These are phyloP conservation scores for Drosophila navojoa DNA, from an alignment of 1,140 invertebrate species.

Conservation along the genomic window DNA sequence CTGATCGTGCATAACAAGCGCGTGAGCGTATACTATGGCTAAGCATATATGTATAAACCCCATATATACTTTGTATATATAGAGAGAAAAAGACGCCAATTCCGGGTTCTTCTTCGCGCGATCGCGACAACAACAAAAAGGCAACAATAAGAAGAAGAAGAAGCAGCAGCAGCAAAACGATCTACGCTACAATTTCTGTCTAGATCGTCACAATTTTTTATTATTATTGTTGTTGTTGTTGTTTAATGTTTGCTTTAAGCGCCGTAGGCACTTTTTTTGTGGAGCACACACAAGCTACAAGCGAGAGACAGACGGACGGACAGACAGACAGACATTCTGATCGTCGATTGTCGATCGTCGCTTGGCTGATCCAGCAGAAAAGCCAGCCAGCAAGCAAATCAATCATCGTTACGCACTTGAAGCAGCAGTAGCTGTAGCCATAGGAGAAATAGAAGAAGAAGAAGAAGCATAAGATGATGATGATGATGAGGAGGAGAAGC, in stretches of 20 bases:
- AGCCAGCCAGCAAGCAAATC: conserved; percentile 53
- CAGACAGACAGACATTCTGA: neutral
- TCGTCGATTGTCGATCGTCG: conserved; percentile 29
- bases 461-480: neutral
- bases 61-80: conserved; percentile 10
- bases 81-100: conserved; percentile 59
- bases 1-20: conserved; percentile 81
- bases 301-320: neutral
- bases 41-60: conserved; percentile 35
- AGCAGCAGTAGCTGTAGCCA: neutral
- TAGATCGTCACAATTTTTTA: conserved; percentile 71
- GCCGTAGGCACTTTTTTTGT: conserved; percentile 73
- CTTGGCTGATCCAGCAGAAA: conserved; percentile 23
- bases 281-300: conserved; percentile 46
- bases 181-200: conserved; percentile 75
- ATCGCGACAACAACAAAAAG: conserved; percentile 48
- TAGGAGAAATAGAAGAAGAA: neutral
- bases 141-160: neutral
- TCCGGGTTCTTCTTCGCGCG: conserved; percentile 79
- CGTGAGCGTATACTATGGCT: conserved; percentile 67
- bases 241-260: conserved; percentile 28
- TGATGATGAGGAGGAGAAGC: neutral
- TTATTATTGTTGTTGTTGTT: conserved; percentile 20
- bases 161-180: conserved; percentile 32
- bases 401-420: conserved; percentile 72